phyloP scores from a whole-genome alignment of 2,888 invertebrate species.

The Trissolcus brochymenae region DNA sequence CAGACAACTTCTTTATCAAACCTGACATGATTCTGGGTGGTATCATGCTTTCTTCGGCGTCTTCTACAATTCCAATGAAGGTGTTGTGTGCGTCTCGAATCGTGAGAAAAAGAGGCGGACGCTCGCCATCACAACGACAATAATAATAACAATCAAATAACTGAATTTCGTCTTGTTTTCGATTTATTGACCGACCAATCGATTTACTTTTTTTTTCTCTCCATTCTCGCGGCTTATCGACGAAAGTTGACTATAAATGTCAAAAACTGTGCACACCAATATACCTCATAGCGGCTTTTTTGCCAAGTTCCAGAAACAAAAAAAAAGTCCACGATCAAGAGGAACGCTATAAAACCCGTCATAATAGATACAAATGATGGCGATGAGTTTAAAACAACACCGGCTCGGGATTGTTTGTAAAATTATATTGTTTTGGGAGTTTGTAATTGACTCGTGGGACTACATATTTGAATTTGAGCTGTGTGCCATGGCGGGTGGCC shows the following conservation, averaged over 20 bases:
- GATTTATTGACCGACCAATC: no score
- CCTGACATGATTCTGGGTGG: slow-evolving; percentile 65
- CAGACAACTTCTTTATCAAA: slow-evolving; percentile 62
- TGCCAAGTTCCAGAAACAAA: no score
- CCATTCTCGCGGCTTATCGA: no score
- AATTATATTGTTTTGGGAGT: slow-evolving; percentile 4
- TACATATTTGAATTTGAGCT: slow-evolving; percentile 39
- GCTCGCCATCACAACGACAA: slow-evolving; percentile 29
- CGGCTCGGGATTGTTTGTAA: not conserved
- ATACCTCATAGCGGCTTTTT: no score
- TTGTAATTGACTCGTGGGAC: slow-evolving; percentile 26
- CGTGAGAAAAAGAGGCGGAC: slow-evolving; percentile 57
- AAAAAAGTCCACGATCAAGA: no score
- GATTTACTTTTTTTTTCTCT: no score
- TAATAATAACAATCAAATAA: slow-evolving; percentile 35
- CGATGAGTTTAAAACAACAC: no score
- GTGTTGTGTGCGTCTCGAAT: slow-evolving; percentile 68
- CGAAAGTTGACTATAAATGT: no score
- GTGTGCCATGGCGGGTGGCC: slow-evolving; percentile 67
- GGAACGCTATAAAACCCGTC: not conserved
- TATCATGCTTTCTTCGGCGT: slow-evolving; percentile 61
- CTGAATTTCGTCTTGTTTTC: slow-evolving; percentile 5
- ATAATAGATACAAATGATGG: no score
- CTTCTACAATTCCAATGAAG: slow-evolving; percentile 69
- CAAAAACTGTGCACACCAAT: no score